A percentile compares a stretch with the other conserved stretches of the same genome.
These are phyloP conservation scores for Asobara japonica DNA, from an alignment of 1,140 invertebrate genomes.

Conservation along the genomic window DNA sequence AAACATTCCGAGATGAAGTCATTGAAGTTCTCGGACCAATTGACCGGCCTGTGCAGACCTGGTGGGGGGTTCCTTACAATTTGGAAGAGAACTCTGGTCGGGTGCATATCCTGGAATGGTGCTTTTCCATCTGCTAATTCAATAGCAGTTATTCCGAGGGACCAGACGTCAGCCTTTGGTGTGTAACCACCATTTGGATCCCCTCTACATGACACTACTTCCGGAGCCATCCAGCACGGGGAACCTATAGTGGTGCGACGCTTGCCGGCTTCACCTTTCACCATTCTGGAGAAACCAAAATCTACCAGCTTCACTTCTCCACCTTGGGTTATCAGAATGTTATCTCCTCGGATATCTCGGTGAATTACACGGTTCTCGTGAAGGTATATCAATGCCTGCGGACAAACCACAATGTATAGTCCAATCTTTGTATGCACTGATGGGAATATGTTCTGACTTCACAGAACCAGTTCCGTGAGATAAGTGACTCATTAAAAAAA, in stretches of 20 bases:
- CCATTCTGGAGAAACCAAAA: constrained; percentile 83
- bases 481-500: no score
- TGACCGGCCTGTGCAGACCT: constrained; percentile 74
- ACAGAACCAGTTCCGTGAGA: no score
- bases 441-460: no score
- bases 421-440: no score
- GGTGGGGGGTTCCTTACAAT: constrained; percentile 90
- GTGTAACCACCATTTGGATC: constrained; percentile 70
- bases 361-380: constrained; percentile 89
- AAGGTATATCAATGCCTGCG: constrained; percentile 79
- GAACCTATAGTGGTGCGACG: constrained; percentile 82
- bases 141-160: constrained; percentile 90
- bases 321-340: constrained; percentile 84
- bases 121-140: constrained; percentile 90
- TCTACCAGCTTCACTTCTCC: constrained; percentile 87
- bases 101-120: constrained; percentile 86
- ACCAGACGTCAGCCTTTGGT: constrained; percentile 88
- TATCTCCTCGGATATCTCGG: constrained; percentile 86
- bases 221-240: constrained; percentile 93
- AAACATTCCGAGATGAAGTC: constrained; percentile 89
- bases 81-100: constrained; percentile 86
- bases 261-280: constrained; percentile 79
- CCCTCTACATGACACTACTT: constrained; percentile 72
- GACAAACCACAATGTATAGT: no score
- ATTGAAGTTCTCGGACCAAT: constrained; percentile 82